A percentile compares a stretch with the other conserved stretches of the same genome.
These are phyloP conservation scores for Phocoena sinus DNA, from an alignment of 2,113 vertebrate species.

Conservation along the genomic window DNA sequence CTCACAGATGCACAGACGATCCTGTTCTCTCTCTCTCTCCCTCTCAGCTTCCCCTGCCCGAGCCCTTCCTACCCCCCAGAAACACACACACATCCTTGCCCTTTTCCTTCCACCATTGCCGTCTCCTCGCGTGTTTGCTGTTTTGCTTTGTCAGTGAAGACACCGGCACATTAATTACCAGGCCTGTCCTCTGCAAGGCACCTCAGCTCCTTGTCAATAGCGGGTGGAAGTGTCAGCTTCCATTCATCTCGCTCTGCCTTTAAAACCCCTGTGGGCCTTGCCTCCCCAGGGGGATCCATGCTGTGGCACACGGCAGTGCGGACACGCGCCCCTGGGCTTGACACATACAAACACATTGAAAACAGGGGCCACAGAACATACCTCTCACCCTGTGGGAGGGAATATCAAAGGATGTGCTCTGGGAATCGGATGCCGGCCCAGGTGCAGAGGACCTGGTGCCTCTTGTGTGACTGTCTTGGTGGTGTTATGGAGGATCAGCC, in stretches of 20 bases:
- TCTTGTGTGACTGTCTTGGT: not conserved
- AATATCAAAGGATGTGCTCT: not conserved
- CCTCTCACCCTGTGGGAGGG: not conserved
- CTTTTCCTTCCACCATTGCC: constrained; percentile 51
- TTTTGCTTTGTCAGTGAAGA: constrained; percentile 81
- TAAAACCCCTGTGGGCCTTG: constrained; percentile 65
- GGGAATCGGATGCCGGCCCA: not conserved
- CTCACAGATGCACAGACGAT: not conserved
- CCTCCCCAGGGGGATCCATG: constrained; percentile 36
- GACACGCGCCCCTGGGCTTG: constrained; percentile 40
- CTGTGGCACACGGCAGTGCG: constrained; percentile 5
- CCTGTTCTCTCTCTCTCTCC: constrained; percentile 23
- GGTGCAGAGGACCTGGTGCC: not conserved
- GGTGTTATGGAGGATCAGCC: not conserved
- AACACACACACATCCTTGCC: constrained; percentile 36
- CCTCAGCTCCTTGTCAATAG: constrained; percentile 73
- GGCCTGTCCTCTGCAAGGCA: constrained; percentile 71
- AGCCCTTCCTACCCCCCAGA: constrained; percentile 34
- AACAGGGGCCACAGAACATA: not conserved
- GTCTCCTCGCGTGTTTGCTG: constrained; percentile 55
- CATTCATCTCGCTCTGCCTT: constrained; percentile 71
- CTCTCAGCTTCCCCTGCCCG: constrained; percentile 21
- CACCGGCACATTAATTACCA: constrained; percentile 77
- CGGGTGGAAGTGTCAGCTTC: constrained; percentile 74
- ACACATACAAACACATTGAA: not conserved